These are phyloP conservation scores for Pseudopipra pipra DNA, from an alignment of 2,113 vertebrate genomes.

Conservation along the genomic window DNA sequence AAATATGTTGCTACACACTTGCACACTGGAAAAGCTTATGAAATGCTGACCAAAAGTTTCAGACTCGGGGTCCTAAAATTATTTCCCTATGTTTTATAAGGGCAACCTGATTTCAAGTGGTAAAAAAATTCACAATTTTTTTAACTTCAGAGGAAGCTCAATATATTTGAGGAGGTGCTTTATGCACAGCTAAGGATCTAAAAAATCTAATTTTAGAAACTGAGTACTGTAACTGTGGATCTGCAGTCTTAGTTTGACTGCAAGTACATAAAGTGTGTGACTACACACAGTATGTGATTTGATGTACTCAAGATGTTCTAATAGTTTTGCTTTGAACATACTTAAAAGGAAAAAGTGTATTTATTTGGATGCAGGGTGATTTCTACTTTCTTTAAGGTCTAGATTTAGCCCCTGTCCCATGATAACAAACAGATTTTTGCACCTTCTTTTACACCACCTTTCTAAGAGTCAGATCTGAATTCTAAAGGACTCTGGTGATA, in stretches of 20 bases:
- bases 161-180: not conserved
- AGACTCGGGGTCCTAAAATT: not conserved
- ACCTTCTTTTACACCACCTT: not conserved
- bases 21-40: not conserved
- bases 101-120: not conserved
- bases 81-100: not conserved
- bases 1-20: not conserved
- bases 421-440: not conserved
- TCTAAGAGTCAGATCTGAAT: not conserved
- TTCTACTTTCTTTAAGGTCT: not conserved
- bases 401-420: not conserved
- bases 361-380: not conserved
- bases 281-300: not conserved
- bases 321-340: not conserved
- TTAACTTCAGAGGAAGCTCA: not conserved
- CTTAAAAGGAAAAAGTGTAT: not conserved
- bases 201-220: conserved; percentile 37
- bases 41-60: not conserved
- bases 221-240: not conserved
- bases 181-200: conserved; percentile 14
- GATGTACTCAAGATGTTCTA: not conserved
- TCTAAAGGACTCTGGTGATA: not conserved
- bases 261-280: conserved; percentile 1
- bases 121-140: not conserved
- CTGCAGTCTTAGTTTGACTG: not conserved